phyloP scores from a whole-genome alignment of 2,888 invertebrate species.

The Diaphora mendica region DNA sequence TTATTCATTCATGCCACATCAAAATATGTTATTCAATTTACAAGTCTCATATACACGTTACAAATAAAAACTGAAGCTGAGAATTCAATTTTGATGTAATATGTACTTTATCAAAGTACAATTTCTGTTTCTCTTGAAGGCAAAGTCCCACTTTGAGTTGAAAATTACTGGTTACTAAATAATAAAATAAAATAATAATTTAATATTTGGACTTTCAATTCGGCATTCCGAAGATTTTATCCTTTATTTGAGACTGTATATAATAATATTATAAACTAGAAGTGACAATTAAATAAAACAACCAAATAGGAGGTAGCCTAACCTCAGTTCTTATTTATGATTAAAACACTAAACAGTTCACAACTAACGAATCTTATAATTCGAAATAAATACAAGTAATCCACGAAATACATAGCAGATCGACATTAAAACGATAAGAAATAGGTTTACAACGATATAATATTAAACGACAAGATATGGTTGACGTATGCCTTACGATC shows the following conservation, averaged over 20 bases:
- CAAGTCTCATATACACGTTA: background rate
- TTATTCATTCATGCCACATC: background rate
- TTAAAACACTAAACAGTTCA: too few relatives aligned
- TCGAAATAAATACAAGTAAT: too few relatives aligned
- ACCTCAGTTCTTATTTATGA: too few relatives aligned
- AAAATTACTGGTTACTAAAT: constrained; percentile 23
- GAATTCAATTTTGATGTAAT: constrained; percentile 18
- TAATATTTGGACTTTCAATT: constrained; percentile 15
- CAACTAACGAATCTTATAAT: too few relatives aligned
- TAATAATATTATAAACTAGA: too few relatives aligned
- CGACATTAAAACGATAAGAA: too few relatives aligned
- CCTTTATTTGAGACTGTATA: background rate
- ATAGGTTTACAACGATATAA: too few relatives aligned
- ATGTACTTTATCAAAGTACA: constrained; percentile 14
- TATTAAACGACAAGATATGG: too few relatives aligned
- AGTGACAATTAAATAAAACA: too few relatives aligned
- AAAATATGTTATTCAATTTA: background rate
- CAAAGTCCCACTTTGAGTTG: constrained; percentile 21
- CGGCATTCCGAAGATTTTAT: background rate
- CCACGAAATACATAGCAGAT: too few relatives aligned
- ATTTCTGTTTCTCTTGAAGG: constrained; percentile 3
- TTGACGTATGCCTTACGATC: too few relatives aligned
- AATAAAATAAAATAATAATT: constrained; percentile 10
- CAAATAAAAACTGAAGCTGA: background rate
- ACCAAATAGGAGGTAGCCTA: too few relatives aligned